Base-by-base conservation (phyloP, 1,140 invertebrate genomes). In the Cyclina sinensis region DNA sequence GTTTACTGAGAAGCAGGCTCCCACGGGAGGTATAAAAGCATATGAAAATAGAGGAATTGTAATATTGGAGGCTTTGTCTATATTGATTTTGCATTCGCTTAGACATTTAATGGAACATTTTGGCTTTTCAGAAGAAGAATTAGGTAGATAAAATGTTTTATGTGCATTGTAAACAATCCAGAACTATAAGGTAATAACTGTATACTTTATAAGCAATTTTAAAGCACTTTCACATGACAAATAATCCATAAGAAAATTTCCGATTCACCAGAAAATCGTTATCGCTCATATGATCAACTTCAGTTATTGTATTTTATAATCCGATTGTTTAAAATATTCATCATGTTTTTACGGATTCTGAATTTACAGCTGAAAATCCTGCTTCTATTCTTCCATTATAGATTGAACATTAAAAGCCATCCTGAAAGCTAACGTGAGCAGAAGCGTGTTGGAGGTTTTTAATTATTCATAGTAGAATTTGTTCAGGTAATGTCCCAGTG, bases 61-160 rank as follows among this genome's bases (percentile, higher is more conserved):
- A 73, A 74, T 39, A 85, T 51, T 27, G 27, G 65, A 37, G 68
- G 48, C 68, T 85, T 32, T 70, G 32, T 73, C 37, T 73, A 74
- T 85, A 85, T 85, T 32, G 82, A 85, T 85, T 85, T 85, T 85
- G 68, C 70, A 85, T 81, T 81, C 54, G 46, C 74, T 51, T 51
- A 51, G 74, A n/a, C 48, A 51, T 51, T 78, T 78, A 57, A 78
- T 78, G 74, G 74, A 51, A 78, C 74, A 51, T 51, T 51, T 78
- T 78, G 46, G 74, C 74, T 51, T 78, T 78, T 78, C 74, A 78
- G 46, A 48, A 46, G 48, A 70, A 78, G 74, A 78, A 51, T 78
- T 78, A 78, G 74, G 30, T 54, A 78, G 43, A 74, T 74, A 37
- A 35, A 70, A n/a, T 70, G n/a, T 16, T 70, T 70, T 70, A 70